Conservation (phyloP, 2,888 invertebrate species). For the Leistus spinibarbis region DNA sequence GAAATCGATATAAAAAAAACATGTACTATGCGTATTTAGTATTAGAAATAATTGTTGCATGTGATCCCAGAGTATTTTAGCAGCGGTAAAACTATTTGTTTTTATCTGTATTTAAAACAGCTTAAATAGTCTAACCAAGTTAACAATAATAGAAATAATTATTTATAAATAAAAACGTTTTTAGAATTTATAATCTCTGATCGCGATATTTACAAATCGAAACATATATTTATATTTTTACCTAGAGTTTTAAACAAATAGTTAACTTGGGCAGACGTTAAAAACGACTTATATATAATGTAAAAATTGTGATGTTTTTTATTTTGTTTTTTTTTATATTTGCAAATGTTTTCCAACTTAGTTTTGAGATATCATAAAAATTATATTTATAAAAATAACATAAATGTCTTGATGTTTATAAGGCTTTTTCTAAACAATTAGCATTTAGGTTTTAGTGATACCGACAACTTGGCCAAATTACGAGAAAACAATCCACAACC, state of each 20-base stretch:
- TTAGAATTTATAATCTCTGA: background rate
- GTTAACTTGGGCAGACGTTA: slow-evolving; percentile 32
- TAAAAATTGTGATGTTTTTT: slow-evolving; percentile 2
- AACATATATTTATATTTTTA: background rate
- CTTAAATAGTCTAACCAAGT: slow-evolving; percentile 36
- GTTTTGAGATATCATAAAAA: slow-evolving; percentile 34
- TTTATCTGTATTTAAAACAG: slow-evolving; percentile 23
- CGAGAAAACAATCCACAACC: slow-evolving; percentile 13
- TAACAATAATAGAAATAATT: slow-evolving; percentile 6
- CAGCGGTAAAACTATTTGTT: slow-evolving; percentile 16
- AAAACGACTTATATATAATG: background rate
- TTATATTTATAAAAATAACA: slow-evolving; percentile 44
- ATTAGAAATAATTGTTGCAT: slow-evolving; percentile 30
- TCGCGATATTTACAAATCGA: background rate
- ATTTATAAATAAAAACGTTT: background rate
- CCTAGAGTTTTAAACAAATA: background rate
- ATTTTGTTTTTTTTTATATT: slow-evolving; percentile 1
- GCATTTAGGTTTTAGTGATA: slow-evolving; percentile 53
- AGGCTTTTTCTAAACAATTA: slow-evolving; percentile 51
- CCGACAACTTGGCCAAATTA: slow-evolving; percentile 27
- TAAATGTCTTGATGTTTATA: slow-evolving; percentile 57
- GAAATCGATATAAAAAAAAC: slow-evolving; percentile 6
- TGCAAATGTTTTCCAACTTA: slow-evolving; percentile 3
- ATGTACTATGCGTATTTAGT: background rate
- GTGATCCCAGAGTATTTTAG: slow-evolving; percentile 37